Conservation (phyloP, 2,797 vertebrate genomes). For the Sebastes taczanowskii region DNA sequence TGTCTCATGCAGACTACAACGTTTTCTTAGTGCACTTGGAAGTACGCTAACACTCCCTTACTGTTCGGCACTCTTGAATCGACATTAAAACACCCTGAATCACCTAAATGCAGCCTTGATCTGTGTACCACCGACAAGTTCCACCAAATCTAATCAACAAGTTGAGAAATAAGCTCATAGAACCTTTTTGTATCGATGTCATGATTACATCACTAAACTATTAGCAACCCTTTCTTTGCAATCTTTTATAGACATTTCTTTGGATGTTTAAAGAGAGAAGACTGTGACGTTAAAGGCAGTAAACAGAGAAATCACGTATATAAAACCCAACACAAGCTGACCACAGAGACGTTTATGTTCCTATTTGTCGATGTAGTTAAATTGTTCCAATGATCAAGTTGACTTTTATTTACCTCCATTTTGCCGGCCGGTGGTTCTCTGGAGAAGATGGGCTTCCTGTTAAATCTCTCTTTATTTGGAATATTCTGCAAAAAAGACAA, state of each 20-base stretch:
- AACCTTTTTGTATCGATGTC: too few relatives aligned
- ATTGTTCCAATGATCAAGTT: neutral
- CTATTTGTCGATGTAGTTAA: neutral
- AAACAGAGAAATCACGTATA: neutral
- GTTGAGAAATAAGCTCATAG: too few relatives aligned
- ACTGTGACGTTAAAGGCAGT: neutral
- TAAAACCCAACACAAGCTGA: neutral
- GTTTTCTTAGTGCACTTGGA: neutral
- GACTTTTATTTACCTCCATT: conserved; percentile 50
- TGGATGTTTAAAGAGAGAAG: neutral
- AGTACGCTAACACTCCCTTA: neutral
- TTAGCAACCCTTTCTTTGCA: too few relatives aligned
- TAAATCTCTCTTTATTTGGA: fast-evolving
- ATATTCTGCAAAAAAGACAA: conserved; percentile 44
- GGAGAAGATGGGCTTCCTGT: conserved; percentile 46
- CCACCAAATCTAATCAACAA: neutral
- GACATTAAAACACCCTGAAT: neutral
- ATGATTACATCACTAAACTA: too few relatives aligned
- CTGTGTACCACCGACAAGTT: neutral
- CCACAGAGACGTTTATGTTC: neutral
- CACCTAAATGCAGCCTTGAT: neutral
- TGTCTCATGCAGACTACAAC: neutral
- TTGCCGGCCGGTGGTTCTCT: neutral
- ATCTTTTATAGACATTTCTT: neutral
- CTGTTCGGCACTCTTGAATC: neutral